Base-by-base conservation (phyloP, 2,888 invertebrate species). In the Mythimna vitellina region DNA sequence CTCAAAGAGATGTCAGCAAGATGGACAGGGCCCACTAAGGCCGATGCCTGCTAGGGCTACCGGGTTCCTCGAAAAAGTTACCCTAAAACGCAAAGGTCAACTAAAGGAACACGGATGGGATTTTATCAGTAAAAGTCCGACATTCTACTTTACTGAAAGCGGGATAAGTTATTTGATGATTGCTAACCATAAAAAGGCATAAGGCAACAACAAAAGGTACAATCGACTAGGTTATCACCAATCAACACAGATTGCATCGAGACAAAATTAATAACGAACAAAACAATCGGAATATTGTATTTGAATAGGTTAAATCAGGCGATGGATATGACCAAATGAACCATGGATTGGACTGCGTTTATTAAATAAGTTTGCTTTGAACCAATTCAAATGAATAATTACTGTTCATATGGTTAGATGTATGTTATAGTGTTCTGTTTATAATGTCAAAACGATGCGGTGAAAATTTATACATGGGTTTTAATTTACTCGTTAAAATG, bases 251-350 rank as follows among this genome's bases (percentile, higher is more conserved):
- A 84, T 80, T 81, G 83, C 72, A 76, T 73, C 38, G 63, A 83
- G 73, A 74, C 75, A 73, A 86, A 85, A 85, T 87, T 81, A 82
- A 73, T 79, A 82, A 78, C 77, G 72, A 64, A 84, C 84, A 74
- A 79, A 84, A 83, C 74, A 83, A 87, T 73, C 78, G 65, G 62
- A 71, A 65, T 79, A 82, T 83, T 86, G 76, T 78, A 76, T 81
- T 74, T 83, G 81, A 86, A 87, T 84, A 84, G 72, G 85, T 82
- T 86, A 88, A 89, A 89, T 88, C 86, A 87, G 84, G 81, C 86
- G 73, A 84, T 57, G 79, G 62, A 84, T 88, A 80, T 83, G 85
- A 87, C 80, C 85, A 87, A 90, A 90, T 89, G 84, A 89, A 88
- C 89, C 85, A 80, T 79, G 68, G 78, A 79, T 83, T 75, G 70